These are phyloP conservation scores for Laticauda laticaudata DNA, from an alignment of 2,113 vertebrate genomes.

Conservation along the genomic window DNA sequence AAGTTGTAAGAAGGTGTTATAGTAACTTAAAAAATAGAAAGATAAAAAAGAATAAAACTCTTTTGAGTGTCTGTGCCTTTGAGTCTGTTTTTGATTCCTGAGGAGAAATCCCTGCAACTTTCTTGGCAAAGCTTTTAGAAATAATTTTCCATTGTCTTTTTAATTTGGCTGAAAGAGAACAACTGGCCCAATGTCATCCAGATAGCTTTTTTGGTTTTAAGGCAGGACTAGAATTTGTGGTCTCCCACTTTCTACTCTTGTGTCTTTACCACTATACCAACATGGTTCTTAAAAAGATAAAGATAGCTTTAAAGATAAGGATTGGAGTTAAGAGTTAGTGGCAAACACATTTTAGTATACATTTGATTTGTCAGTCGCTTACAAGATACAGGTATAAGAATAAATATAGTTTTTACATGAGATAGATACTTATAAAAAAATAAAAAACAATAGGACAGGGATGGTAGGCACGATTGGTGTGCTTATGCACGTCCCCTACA, in stretches of 20 bases:
- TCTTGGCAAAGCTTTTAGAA: not conserved
- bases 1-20: not conserved
- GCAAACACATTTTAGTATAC: not conserved
- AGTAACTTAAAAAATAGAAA: not conserved
- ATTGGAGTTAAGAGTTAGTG: not conserved
- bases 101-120: not conserved
- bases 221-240: not conserved
- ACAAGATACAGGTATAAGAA: no score
- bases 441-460: no score
- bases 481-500: no score
- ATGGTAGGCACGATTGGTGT: no score
- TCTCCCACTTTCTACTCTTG: not conserved
- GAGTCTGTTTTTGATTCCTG: not conserved
- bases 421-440: no score
- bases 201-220: not conserved
- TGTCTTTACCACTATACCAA: not conserved
- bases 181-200: not conserved
- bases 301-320: not conserved
- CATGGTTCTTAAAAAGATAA: not conserved
- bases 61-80: not conserved
- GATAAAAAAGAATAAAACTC: not conserved
- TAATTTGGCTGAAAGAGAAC: not conserved
- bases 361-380: no score
- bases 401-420: no score
- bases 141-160: not conserved